Conservation (phyloP, 2,797 vertebrate genomes). For the Masticophis lateralis region DNA sequence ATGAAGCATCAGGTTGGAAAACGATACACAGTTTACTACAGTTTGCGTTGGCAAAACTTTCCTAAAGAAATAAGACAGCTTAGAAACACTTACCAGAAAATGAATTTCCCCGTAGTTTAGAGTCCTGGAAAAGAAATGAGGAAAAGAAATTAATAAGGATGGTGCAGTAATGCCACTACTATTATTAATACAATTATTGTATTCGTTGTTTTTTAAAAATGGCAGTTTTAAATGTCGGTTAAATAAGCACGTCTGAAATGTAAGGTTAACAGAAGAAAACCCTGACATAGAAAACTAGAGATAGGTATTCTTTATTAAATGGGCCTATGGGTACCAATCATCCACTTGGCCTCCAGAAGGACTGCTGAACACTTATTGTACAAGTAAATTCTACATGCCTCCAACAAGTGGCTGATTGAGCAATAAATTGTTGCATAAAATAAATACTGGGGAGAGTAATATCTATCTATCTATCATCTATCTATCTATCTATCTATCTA, state of each 20-base stretch:
- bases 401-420: neutral
- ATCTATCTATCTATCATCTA: too few relatives aligned
- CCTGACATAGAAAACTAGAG: neutral
- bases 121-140: conserved; percentile 14
- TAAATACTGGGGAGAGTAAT: neutral
- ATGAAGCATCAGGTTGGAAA: neutral
- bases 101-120: neutral
- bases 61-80: neutral
- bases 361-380: neutral
- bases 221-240: neutral
- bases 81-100: conserved; percentile 22
- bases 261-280: neutral
- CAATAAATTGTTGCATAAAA: neutral
- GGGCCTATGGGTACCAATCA: neutral
- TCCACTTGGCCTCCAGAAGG: neutral
- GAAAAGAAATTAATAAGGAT: neutral
- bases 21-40: neutral
- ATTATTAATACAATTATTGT: too few relatives aligned
- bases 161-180: neutral
- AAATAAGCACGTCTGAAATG: neutral
- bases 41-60: neutral
- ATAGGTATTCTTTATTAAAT: neutral
- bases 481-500: too few relatives aligned
- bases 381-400: neutral
- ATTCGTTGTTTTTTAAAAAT: neutral